These are phyloP conservation scores for Picathartes gymnocephalus DNA, from an alignment of 2,113 vertebrate genomes.

Conservation along the genomic window DNA sequence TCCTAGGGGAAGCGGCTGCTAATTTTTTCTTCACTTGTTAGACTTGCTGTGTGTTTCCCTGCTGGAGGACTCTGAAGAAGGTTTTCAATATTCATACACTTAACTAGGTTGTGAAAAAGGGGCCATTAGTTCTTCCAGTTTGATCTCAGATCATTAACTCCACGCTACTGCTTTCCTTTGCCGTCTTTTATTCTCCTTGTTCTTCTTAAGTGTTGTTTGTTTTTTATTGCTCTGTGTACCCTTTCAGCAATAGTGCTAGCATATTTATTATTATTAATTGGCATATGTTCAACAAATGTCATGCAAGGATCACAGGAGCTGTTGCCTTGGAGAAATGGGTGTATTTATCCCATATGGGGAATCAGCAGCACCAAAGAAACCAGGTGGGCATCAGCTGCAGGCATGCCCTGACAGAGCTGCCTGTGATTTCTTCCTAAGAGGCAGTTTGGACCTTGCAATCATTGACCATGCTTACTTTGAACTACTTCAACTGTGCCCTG, in stretches of 20 bases:
- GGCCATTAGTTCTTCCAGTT: background rate
- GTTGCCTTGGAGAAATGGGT: constrained; percentile 20
- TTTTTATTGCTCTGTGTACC: background rate
- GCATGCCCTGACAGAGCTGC: background rate
- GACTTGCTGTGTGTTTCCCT: background rate
- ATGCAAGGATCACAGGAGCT: background rate
- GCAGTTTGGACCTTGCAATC: background rate
- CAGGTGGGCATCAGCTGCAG: constrained; percentile 45
- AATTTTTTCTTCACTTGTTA: background rate
- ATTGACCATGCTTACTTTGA: background rate
- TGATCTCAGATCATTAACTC: constrained; percentile 7
- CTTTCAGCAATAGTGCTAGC: background rate
- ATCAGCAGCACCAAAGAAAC: background rate
- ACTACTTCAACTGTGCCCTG: background rate
- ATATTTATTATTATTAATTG: constrained; percentile 49
- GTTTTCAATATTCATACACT: constrained; percentile 30
- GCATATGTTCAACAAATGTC: constrained; percentile 32
- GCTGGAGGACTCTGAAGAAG: background rate
- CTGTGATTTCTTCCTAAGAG: background rate
- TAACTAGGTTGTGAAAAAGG: background rate
- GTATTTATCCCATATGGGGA: constrained; percentile 2
- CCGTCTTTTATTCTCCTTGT: background rate
- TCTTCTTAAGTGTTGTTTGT: constrained; percentile 10
- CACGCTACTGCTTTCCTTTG: background rate
- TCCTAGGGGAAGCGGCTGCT: background rate